Evolutionary conservation across 2,888 invertebrate genomes (phyloP).

Genomic region (Cantharis nigra): DNA sequence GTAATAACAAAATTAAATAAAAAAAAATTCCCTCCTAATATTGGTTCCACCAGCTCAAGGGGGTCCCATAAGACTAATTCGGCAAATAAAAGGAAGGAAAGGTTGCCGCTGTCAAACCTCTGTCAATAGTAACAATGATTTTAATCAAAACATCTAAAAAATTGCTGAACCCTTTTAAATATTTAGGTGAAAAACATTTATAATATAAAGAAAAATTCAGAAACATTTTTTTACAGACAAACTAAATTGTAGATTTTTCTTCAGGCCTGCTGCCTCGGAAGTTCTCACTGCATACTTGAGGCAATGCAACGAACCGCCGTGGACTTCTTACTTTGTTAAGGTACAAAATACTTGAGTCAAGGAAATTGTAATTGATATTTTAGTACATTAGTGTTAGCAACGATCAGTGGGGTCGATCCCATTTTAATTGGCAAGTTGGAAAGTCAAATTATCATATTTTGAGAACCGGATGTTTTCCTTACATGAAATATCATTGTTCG

Average conservation of each 20-base stretch:
- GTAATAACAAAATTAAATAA: too few relatives aligned
- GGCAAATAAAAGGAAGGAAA: background rate
- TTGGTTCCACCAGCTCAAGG: too few relatives aligned
- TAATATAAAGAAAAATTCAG: background rate
- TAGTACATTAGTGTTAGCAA: constrained; percentile 76
- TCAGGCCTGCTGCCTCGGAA: constrained; percentile 71
- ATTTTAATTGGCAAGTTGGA: constrained; percentile 94
- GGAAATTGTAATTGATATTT: constrained; percentile 27
- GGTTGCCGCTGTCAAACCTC: background rate
- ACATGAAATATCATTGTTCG: constrained; percentile 96
- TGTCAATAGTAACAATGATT: background rate
- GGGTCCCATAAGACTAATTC: too few relatives aligned
- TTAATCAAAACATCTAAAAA: background rate
- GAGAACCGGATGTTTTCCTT: constrained; percentile 93
- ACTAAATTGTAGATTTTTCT: background rate
- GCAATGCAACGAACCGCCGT: constrained; percentile 85
- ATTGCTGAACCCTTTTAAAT: background rate
- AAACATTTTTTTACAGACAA: background rate
- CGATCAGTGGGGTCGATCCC: constrained; percentile 92
- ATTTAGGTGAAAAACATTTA: background rate
- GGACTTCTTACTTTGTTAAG: constrained; percentile 96
- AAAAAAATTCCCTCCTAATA: too few relatives aligned
- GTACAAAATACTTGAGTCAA: constrained; percentile 55
- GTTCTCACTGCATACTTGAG: constrained; percentile 82
- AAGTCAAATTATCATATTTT: constrained; percentile 90